Evolutionary conservation across 2,888 invertebrate genomes (phyloP).

Genomic region (Scelioninae gen. 1): DNA sequence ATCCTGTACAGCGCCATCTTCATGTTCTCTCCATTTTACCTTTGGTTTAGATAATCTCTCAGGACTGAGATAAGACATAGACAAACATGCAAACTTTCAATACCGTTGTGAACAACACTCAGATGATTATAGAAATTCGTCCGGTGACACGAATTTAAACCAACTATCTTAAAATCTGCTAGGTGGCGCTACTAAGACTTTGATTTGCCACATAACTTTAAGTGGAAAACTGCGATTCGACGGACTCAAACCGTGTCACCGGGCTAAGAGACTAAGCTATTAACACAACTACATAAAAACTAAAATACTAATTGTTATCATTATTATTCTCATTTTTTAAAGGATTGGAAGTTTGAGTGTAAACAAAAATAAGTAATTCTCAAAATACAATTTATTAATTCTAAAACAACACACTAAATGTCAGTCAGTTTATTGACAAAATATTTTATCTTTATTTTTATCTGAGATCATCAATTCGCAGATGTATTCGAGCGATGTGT

Average conservation of each 20-base stretch:
- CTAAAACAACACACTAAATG: slow-evolving; percentile 29
- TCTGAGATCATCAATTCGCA: slow-evolving; percentile 67
- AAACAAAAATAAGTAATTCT: not conserved
- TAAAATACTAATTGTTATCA: not conserved
- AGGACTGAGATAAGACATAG: not conserved
- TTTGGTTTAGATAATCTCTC: not conserved
- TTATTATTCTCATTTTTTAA: not conserved
- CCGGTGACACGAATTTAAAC: no score
- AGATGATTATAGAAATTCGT: no score
- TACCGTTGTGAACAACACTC: not conserved
- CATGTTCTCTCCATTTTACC: not conserved
- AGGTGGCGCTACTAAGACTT: no score
- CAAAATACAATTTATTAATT: slow-evolving; percentile 56
- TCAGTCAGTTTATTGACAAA: slow-evolving; percentile 1
- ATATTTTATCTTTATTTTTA: slow-evolving; percentile 15
- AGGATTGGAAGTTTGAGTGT: slow-evolving; percentile 4
- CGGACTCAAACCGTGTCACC: no score
- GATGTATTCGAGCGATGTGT: slow-evolving; percentile 77
- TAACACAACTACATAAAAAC: not conserved
- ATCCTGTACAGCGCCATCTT: not conserved
- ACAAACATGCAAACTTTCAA: slow-evolving; percentile 19
- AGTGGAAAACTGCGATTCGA: no score
- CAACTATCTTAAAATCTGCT: no score
- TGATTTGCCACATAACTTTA: no score
- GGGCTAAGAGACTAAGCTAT: not conserved